Conservation (phyloP, 2,888 invertebrate genomes). For the Notodonta ziczac region DNA sequence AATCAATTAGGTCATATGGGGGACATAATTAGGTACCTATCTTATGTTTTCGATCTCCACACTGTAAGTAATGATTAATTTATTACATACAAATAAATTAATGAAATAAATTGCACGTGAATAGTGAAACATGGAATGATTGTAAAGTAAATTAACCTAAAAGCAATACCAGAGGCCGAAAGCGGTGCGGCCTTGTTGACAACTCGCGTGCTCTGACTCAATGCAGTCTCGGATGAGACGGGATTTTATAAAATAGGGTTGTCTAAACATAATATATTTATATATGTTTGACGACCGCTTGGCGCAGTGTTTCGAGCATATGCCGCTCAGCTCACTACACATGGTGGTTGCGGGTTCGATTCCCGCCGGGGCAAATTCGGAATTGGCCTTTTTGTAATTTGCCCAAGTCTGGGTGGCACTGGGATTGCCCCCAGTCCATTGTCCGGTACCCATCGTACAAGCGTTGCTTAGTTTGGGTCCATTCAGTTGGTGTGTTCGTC, state of each 20-base stretch:
- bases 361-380: too few relatives aligned
- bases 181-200: constrained; percentile 73
- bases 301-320: too few relatives aligned
- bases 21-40: not conserved
- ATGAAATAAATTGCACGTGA: constrained; percentile 8
- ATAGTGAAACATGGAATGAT: constrained; percentile 23
- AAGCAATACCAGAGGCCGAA: constrained; percentile 70
- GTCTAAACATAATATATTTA: constrained; percentile 25
- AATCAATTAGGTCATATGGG: too few relatives aligned
- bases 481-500: too few relatives aligned
- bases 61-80: not conserved
- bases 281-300: too few relatives aligned
- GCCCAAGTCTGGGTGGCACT: too few relatives aligned
- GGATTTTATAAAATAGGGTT: constrained; percentile 25
- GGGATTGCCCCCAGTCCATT: too few relatives aligned
- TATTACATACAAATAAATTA: not conserved
- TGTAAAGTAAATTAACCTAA: constrained; percentile 70
- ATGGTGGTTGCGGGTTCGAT: too few relatives aligned
- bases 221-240: constrained; percentile 62
- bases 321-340: too few relatives aligned
- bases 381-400: too few relatives aligned
- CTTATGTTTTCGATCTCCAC: not conserved
- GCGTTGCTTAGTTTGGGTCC: too few relatives aligned
- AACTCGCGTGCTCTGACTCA: constrained; percentile 67
- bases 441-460: too few relatives aligned